These are phyloP conservation scores for Pteropus alecto DNA, from an alignment of 2,113 vertebrate species.

Conservation along the genomic window DNA sequence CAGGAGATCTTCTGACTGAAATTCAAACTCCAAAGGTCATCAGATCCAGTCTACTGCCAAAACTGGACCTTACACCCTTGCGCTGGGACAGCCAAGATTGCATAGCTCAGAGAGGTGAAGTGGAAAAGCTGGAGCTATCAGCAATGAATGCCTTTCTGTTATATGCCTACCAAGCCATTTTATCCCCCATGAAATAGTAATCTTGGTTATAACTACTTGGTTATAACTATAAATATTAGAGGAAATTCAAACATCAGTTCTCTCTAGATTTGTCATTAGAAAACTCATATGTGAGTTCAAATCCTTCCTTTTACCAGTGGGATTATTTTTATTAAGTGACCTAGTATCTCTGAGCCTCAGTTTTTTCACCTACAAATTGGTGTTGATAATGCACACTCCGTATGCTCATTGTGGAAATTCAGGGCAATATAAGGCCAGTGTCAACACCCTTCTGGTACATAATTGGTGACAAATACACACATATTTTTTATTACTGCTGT, in stretches of 20 bases:
- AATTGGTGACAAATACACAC: background rate
- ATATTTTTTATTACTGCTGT: background rate
- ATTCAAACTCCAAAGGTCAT: background rate
- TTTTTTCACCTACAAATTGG: background rate
- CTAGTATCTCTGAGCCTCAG: background rate
- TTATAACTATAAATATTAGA: background rate
- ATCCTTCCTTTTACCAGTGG: background rate
- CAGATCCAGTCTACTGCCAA: too few species aligned
- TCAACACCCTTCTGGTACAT: background rate
- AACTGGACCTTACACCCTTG: background rate
- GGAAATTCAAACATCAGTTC: background rate
- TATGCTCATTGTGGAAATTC: background rate
- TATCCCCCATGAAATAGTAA: background rate
- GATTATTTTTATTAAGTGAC: background rate
- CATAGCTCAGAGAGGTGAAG: background rate
- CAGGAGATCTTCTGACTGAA: background rate
- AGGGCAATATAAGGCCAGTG: background rate
- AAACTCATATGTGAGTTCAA: background rate
- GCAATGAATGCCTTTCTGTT: background rate
- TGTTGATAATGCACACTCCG: background rate
- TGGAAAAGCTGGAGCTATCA: background rate
- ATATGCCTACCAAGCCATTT: too few species aligned
- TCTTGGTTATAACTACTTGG: background rate
- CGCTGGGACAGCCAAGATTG: too few species aligned
- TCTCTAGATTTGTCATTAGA: background rate